These are phyloP conservation scores for Euzetes globulus DNA, from an alignment of 2,888 invertebrate genomes.

Conservation along the genomic window DNA sequence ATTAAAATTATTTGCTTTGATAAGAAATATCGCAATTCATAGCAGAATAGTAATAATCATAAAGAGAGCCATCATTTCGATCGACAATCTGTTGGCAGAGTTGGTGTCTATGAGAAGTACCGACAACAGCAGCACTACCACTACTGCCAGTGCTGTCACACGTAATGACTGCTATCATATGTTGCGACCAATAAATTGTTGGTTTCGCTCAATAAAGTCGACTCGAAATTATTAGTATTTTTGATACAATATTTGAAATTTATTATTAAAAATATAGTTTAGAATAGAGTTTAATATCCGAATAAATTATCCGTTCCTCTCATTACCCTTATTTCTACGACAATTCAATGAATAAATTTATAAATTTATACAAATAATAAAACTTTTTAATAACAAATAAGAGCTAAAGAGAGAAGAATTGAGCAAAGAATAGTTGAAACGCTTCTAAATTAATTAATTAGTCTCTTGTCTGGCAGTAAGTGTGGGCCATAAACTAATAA, in stretches of 20 bases:
- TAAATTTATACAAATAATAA: neutral
- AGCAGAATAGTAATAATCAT: neutral
- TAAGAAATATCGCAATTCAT: neutral
- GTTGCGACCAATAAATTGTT: neutral
- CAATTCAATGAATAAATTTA: neutral
- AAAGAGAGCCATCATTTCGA: neutral
- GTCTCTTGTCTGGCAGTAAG: neutral
- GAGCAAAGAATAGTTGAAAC: neutral
- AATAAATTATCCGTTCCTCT: neutral
- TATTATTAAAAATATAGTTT: neutral
- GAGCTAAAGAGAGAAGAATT: neutral
- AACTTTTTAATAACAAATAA: neutral
- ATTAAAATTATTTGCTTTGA: too few relatives aligned
- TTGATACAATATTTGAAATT: neutral
- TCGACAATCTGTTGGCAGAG: neutral
- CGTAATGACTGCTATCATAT: neutral
- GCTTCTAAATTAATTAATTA: neutral
- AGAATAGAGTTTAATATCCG: neutral
- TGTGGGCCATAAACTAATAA: constrained; percentile 8
- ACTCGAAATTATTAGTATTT: neutral
- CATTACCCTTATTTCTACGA: neutral
- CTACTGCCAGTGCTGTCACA: neutral
- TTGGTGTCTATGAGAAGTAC: neutral
- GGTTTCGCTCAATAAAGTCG: constrained; percentile 7
- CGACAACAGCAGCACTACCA: neutral